Evolutionary conservation across 2,113 vertebrate species (phyloP), one percentile per base, ranked within the genome.

Genomic region (Dinomys branickii): DNA sequence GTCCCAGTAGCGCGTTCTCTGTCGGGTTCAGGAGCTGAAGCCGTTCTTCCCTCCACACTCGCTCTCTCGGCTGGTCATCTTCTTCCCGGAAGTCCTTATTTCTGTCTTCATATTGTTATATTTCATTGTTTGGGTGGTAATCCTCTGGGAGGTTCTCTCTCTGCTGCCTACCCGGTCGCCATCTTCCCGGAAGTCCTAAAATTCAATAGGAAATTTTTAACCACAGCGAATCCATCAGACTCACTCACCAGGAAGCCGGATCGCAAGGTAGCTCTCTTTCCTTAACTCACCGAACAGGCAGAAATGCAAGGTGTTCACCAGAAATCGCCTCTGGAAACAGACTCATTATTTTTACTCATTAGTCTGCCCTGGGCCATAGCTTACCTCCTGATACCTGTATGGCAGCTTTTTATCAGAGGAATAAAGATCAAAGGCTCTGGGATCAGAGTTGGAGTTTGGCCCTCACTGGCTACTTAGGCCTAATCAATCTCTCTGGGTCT

Each of bases 181-280:
- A n/a, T n/a, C n/a, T n/a, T n/a, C n/a, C n/a, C n/a, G n/a, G n/a
- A n/a, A n/a, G n/a, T n/a, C n/a, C n/a, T n/a, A n/a, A 95, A 91
- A 84, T 65, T 61, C 56, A 50, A 73, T 52, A 90, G 41, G 69
- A 81, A 75, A 94, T 95, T 61, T 41, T 96, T 91, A 52, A 17
- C 52, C 50, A n/a, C 9, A 89, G 22, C 35, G 81, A 90, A 90
- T 71, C 38, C 28, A 69, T 30, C 12, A 50, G 41, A 83, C 19
- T 69, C 59, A 47, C 41, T 65, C 69, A 33, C 9, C 0, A 0
- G 6, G 2, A 33, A 86, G 41, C 59, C 50, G 35, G 24, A 17
- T 30, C 38, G 2, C 38, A 28, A 1, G 0, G 35, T 2, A 14
- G 9, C 47, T 56, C 54, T 82, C 65, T 73, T 56, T 63, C n/a